Percentiles rank a stretch among this genome's conserved stretches.
These are phyloP conservation scores for Zaprionus lachaisei DNA, from an alignment of 1,140 invertebrate species.

Conservation along the genomic window DNA sequence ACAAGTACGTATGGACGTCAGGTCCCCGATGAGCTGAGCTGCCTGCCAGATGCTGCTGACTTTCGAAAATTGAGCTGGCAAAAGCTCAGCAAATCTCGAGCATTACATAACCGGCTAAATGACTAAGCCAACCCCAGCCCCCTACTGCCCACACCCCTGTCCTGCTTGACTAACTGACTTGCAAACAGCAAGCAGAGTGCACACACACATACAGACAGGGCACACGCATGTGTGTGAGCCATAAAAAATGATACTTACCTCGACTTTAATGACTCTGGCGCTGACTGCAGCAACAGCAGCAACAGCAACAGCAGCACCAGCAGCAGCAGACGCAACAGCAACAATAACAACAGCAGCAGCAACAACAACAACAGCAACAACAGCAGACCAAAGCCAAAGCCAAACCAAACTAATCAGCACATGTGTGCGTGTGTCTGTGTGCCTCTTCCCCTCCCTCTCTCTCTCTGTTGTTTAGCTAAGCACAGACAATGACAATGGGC, in stretches of 20 bases:
- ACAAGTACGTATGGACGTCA: not conserved
- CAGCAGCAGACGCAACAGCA: constrained; percentile 6
- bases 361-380: constrained; percentile 12
- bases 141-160: too few species aligned
- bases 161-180: constrained; percentile 63
- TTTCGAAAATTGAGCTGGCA: constrained; percentile 76
- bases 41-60: constrained; percentile 58
- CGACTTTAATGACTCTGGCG: constrained; percentile 73
- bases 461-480: constrained; percentile 56
- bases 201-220: constrained; percentile 28
- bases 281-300: constrained; percentile 59
- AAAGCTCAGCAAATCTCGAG: constrained; percentile 78
- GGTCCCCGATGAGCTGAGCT: constrained; percentile 35
- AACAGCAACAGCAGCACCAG: not conserved
- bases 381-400: constrained; percentile 55
- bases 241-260: constrained; percentile 81
- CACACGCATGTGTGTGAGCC: constrained; percentile 37
- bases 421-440: constrained; percentile 24
- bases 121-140: constrained; percentile 29
- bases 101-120: constrained; percentile 68
- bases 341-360: too few species aligned
- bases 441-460: not conserved
- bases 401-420: constrained; percentile 76
- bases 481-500: constrained; percentile 71
- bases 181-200: constrained; percentile 45